phyloP scores from a whole-genome alignment of 2,797 vertebrate species.

The Rallus crepitans region DNA sequence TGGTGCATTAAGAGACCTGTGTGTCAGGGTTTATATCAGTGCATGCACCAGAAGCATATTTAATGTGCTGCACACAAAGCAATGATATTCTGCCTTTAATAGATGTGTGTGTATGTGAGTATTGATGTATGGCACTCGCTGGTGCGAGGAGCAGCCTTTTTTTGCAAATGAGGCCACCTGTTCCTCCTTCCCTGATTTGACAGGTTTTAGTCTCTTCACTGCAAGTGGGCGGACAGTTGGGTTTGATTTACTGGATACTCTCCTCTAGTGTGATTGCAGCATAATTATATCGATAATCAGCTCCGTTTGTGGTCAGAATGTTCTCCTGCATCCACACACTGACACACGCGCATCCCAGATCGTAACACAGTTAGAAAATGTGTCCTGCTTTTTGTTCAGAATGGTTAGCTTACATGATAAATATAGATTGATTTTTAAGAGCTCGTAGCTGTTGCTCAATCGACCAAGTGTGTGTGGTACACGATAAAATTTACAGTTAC shows the following conservation, averaged over 20 bases:
- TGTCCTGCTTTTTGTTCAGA: not conserved
- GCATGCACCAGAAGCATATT: not conserved
- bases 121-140: not conserved
- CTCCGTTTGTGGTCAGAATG: conserved; percentile 67
- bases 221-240: conserved; percentile 70
- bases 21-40: not conserved
- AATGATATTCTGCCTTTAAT: not conserved
- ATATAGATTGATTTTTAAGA: conserved; percentile 57
- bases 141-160: not conserved
- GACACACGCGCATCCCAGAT: not conserved
- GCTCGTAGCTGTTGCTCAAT: not conserved
- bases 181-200: conserved; percentile 62
- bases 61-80: not conserved
- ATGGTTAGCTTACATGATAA: not conserved
- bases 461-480: conserved; percentile 18
- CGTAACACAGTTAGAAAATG: not conserved
- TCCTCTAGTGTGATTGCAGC: conserved; percentile 65
- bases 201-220: conserved; percentile 57
- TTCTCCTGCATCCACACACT: not conserved
- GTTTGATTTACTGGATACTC: conserved; percentile 67
- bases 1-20: not conserved
- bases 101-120: not conserved
- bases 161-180: conserved; percentile 68
- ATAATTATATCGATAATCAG: conserved; percentile 75
- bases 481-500: conserved; percentile 19